Evolutionary conservation across 2,797 vertebrate genomes (phyloP).

Genomic region (Lepus oiostolus): DNA sequence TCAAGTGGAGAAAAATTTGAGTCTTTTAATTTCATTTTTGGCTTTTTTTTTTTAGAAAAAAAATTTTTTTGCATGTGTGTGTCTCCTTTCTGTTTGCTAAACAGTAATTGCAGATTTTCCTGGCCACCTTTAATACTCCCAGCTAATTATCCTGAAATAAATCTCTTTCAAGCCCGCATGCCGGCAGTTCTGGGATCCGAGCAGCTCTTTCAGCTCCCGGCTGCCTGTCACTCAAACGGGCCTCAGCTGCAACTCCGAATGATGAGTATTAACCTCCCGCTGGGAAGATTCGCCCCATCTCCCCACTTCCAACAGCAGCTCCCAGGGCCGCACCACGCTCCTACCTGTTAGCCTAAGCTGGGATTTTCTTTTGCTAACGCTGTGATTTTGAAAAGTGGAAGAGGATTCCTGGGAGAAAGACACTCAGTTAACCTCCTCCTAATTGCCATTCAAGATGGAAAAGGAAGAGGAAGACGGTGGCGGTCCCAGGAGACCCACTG

Average conservation of each 20-base stretch:
- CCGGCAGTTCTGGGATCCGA: slow-evolving; percentile 95
- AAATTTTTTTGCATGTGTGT: slow-evolving; percentile 72
- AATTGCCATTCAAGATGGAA: slow-evolving; percentile 90
- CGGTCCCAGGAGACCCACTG: slow-evolving; percentile 1
- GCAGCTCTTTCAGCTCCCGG: slow-evolving; percentile 91
- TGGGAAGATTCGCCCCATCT: slow-evolving; percentile 94
- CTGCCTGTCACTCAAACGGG: slow-evolving; percentile 96
- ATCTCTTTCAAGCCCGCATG: slow-evolving; percentile 94
- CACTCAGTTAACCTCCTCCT: slow-evolving; percentile 90
- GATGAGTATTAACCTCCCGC: slow-evolving; percentile 98
- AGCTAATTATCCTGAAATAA: slow-evolving; percentile 94
- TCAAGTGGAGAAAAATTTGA: slow-evolving; percentile 85
- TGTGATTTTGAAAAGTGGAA: slow-evolving; percentile 93
- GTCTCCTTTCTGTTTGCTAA: slow-evolving; percentile 91
- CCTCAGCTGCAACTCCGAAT: slow-evolving; percentile 97
- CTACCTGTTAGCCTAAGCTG: slow-evolving; percentile 95
- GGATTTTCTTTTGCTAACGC: slow-evolving; percentile 95
- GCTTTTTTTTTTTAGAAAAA: slow-evolving; percentile 24
- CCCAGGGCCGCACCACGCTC: slow-evolving; percentile 90
- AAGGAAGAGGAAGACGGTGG: slow-evolving; percentile 75
- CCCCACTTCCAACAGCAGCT: slow-evolving; percentile 92
- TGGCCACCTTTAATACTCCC: slow-evolving; percentile 92
- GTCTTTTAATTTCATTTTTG: slow-evolving; percentile 85
- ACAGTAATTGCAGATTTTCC: slow-evolving; percentile 92
- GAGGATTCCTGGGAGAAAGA: slow-evolving; percentile 92